phyloP scores from a whole-genome alignment of 2,888 invertebrate species.

The Crocallis elinguaria region DNA sequence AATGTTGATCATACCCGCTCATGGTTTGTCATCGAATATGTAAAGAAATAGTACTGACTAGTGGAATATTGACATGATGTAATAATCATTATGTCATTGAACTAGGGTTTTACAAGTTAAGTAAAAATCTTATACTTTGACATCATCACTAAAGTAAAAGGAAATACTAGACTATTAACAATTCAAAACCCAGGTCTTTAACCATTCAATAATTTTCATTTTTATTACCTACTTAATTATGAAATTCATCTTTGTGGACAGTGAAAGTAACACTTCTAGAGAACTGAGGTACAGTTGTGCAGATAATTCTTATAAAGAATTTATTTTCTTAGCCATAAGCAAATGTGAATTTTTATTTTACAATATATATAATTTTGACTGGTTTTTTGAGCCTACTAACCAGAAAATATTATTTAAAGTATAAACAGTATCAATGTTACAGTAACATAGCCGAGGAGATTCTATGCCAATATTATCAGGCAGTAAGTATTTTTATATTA shows the following conservation, averaged over 20 bases:
- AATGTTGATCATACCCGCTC: conserved; percentile 83
- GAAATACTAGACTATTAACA: conserved; percentile 17
- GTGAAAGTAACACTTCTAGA: conserved; percentile 31
- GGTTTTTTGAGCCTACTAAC: conserved; percentile 25
- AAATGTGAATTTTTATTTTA: conserved; percentile 22
- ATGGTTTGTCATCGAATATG: conserved; percentile 73
- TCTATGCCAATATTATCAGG: conserved; percentile 31
- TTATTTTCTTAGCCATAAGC: conserved; percentile 30
- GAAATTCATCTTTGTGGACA: conserved; percentile 30
- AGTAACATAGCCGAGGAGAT: conserved; percentile 24
- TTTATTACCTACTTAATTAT: conserved; percentile 25
- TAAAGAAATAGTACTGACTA: conserved; percentile 61
- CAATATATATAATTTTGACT: conserved; percentile 16
- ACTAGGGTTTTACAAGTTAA: conserved; percentile 46
- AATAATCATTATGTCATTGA: conserved; percentile 65
- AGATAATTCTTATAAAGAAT: conserved; percentile 33
- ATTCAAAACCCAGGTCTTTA: conserved; percentile 20
- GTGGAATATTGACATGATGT: conserved; percentile 57
- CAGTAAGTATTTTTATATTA: conserved; percentile 34
- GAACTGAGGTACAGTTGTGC: conserved; percentile 34
- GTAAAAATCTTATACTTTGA: conserved; percentile 56
- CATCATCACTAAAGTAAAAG: conserved; percentile 14
- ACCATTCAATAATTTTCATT: conserved; percentile 28
- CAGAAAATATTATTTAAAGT: conserved; percentile 16
- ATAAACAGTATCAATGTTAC: conserved; percentile 7